Percentiles rank a stretch among this genome's conserved stretches.
phyloP scores from a whole-genome alignment of 1,140 invertebrate species.

The Caenorhabditis brenneri region DNA sequence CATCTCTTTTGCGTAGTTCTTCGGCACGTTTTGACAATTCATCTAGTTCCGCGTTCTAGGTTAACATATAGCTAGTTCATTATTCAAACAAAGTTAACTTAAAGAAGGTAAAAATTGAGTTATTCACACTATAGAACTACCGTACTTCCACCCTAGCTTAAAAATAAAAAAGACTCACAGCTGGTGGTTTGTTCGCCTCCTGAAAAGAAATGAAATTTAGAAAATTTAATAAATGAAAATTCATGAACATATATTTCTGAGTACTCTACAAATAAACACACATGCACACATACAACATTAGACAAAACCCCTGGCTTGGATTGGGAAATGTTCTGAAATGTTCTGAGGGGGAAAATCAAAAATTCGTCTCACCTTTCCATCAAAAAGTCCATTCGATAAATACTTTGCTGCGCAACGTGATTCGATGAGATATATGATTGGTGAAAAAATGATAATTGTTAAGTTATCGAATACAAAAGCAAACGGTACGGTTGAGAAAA shows the following conservation, averaged over 20 bases:
- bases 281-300: neutral
- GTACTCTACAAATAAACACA: constrained; percentile 21
- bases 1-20: constrained; percentile 51
- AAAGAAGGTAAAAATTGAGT: neutral
- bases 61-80: neutral
- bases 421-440: no score
- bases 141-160: neutral
- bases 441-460: neutral
- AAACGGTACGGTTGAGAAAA: neutral
- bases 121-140: constrained; percentile 18
- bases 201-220: constrained; percentile 48
- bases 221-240: neutral
- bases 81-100: constrained; percentile 42
- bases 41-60: constrained; percentile 48
- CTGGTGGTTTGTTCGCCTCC: constrained; percentile 61
- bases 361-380: constrained; percentile 5
- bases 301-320: constrained; percentile 14
- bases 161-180: constrained; percentile 55
- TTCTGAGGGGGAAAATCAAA: no score
- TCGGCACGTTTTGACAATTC: constrained; percentile 29
- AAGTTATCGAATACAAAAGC: neutral
- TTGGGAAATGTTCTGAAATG: no score
- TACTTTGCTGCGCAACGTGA: no score
- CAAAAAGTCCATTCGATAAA: neutral
- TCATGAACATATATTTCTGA: neutral